Evolutionary conservation across 2,888 invertebrate species (phyloP).

Genomic region (Lepidochrysops patricia): DNA sequence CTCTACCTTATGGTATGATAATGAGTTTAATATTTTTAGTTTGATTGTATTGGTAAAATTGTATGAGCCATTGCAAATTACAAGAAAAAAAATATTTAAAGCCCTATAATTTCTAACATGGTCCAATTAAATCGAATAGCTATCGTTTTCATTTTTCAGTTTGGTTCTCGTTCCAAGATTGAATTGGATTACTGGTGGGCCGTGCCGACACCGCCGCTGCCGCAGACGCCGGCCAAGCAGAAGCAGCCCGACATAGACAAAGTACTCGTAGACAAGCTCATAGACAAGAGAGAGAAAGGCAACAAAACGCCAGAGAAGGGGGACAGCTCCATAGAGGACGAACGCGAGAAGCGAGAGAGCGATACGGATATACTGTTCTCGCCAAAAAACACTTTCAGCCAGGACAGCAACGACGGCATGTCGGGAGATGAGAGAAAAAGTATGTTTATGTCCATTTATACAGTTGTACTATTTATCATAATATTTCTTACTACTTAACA

Average conservation of each 20-base stretch:
- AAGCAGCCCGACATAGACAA: conserved; percentile 29
- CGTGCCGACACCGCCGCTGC: conserved; percentile 59
- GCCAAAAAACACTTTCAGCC: conserved; percentile 52
- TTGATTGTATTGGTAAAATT: too few relatives aligned
- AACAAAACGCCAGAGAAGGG: conserved; percentile 41
- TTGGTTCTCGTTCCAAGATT: conserved; percentile 82
- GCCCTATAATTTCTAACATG: too few relatives aligned
- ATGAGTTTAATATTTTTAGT: too few relatives aligned
- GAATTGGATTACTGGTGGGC: conserved; percentile 88
- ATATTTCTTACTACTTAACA: too few relatives aligned
- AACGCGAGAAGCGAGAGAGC: conserved; percentile 43
- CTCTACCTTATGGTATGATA: conserved; percentile 86
- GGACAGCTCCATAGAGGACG: conserved; percentile 43
- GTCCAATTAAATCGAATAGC: background rate
- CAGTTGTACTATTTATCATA: too few relatives aligned
- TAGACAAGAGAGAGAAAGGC: conserved; percentile 31
- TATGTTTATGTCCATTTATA: background rate
- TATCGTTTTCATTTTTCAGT: conserved; percentile 51
- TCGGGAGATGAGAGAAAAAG: conserved; percentile 61
- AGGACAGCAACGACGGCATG: conserved; percentile 64
- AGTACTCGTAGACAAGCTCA: conserved; percentile 23
- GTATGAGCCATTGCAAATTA: too few relatives aligned
- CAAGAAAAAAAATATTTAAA: too few relatives aligned
- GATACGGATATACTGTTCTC: conserved; percentile 53
- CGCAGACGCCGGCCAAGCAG: conserved; percentile 31